These are phyloP conservation scores for Exocentrus adspersus DNA, from an alignment of 2,888 invertebrate genomes.

Conservation along the genomic window DNA sequence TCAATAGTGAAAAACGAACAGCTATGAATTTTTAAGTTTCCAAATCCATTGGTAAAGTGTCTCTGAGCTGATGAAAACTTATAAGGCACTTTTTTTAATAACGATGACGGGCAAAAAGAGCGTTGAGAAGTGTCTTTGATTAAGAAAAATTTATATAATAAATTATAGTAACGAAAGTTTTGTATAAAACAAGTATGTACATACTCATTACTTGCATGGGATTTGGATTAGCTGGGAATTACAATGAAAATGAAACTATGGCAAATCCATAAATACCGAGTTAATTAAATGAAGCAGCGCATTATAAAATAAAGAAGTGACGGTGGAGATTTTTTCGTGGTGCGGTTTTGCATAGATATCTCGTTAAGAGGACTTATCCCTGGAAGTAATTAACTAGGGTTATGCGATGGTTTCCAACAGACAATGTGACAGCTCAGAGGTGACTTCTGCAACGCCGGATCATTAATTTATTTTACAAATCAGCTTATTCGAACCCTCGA, in stretches of 20 bases:
- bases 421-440: slow-evolving; percentile 63
- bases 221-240: neutral
- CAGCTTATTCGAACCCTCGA: slow-evolving; percentile 62
- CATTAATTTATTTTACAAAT: slow-evolving; percentile 65
- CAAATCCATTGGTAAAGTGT: too few species aligned
- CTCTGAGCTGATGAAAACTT: too few species aligned
- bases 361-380: slow-evolving; percentile 63
- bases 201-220: too few species aligned
- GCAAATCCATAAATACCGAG: slow-evolving; percentile 36
- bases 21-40: too few species aligned
- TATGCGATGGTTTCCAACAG: slow-evolving; percentile 58
- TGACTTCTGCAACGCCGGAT: slow-evolving; percentile 63
- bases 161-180: too few species aligned
- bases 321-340: slow-evolving; percentile 44
- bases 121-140: too few species aligned
- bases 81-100: too few species aligned
- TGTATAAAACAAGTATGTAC: too few species aligned
- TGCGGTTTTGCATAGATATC: slow-evolving; percentile 61
- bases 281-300: slow-evolving; percentile 18
- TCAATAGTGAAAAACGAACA: too few species aligned
- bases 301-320: slow-evolving; percentile 39
- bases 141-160: too few species aligned
- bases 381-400: slow-evolving; percentile 62
- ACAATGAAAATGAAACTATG: slow-evolving; percentile 30
- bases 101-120: too few species aligned